Conservation (phyloP, 2,113 vertebrate species). For the Solea solea region DNA sequence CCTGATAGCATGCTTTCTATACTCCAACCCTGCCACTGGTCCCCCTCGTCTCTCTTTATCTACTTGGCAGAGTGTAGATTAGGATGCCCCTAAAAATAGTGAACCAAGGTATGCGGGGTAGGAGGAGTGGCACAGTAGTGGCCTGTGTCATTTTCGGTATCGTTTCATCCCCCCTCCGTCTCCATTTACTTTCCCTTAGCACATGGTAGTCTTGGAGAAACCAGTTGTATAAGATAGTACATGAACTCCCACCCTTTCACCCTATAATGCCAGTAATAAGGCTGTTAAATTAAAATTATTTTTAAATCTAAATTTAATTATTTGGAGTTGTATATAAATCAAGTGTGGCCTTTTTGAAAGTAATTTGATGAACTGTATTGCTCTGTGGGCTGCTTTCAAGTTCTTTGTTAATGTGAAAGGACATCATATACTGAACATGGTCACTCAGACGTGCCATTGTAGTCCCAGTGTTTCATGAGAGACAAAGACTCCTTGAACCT, state of each 20-base stretch:
- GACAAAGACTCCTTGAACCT: background rate
- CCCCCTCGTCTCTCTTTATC: constrained; percentile 66
- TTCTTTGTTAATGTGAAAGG: constrained; percentile 15
- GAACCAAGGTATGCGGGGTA: constrained; percentile 59
- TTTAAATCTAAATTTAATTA: background rate
- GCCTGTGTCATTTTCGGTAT: constrained; percentile 63
- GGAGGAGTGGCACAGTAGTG: constrained; percentile 49
- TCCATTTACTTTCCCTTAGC: constrained; percentile 54
- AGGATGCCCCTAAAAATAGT: constrained; percentile 78
- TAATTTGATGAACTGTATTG: constrained; percentile 14
- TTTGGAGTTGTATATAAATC: background rate
- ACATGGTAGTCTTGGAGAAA: constrained; percentile 17
- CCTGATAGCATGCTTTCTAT: constrained; percentile 45
- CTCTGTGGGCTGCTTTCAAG: constrained; percentile 7
- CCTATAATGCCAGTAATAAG: background rate
- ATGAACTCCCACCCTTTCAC: constrained; percentile 13
- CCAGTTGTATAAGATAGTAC: constrained; percentile 17
- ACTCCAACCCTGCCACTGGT: constrained; percentile 28
- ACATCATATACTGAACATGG: background rate
- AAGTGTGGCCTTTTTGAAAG: too few species aligned
- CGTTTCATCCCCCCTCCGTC: constrained; percentile 14
- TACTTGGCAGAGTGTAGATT: constrained; percentile 48
- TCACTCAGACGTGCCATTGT: background rate
- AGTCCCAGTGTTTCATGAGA: background rate
- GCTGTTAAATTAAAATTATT: background rate